Evolutionary conservation across 1,140 invertebrate species (phyloP).

Genomic region (Drosophila dunni): DNA sequence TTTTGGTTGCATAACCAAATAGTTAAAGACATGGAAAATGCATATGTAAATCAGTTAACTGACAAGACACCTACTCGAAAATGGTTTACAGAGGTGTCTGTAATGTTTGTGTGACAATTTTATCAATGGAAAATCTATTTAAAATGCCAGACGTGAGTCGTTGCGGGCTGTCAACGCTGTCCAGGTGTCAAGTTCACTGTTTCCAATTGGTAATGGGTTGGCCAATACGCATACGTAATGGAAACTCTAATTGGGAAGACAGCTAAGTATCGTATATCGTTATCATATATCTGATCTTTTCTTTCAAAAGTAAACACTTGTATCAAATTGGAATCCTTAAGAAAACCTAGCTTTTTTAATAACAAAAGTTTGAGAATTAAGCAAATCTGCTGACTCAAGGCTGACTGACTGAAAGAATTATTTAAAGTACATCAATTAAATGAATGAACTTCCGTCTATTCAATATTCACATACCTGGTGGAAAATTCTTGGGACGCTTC

Average conservation of each 20-base stretch:
- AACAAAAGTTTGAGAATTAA: not conserved
- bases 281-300: not conserved
- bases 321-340: not conserved
- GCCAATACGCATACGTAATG: not conserved
- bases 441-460: conserved; percentile 32
- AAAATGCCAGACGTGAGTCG: conserved; percentile 48
- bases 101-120: conserved; percentile 54
- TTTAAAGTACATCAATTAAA: conserved; percentile 32
- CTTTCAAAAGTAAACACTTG: not conserved
- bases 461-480: conserved; percentile 66
- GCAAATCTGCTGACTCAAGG: conserved; percentile 33
- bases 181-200: conserved; percentile 26
- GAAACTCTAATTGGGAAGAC: not conserved
- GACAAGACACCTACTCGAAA: conserved; percentile 38
- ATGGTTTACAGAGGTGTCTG: conserved; percentile 49
- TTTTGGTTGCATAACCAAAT: conserved; percentile 39
- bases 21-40: conserved; percentile 23
- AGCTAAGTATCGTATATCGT: not conserved
- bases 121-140: conserved; percentile 61
- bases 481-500: conserved; percentile 72
- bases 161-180: conserved; percentile 14
- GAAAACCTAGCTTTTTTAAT: not conserved
- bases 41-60: conserved; percentile 44
- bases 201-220: conserved; percentile 42
- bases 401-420: conserved; percentile 1